Percentiles rank a stretch among this genome's conserved stretches.
Conservation (phyloP, 2,888 invertebrate species). For the Schizotus pectinicornis region DNA sequence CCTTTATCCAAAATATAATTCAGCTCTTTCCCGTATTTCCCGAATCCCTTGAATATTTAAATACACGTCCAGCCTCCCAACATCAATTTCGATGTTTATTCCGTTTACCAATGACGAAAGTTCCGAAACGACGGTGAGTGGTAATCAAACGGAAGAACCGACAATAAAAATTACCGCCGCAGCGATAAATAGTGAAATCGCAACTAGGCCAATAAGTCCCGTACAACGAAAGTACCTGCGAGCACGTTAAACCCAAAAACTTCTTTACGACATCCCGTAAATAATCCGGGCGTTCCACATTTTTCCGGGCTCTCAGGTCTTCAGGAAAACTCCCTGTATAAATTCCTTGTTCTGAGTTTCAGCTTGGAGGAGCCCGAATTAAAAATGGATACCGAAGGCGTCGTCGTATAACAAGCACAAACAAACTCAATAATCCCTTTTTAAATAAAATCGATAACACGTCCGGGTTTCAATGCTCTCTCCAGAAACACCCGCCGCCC, state of each 20-base stretch:
- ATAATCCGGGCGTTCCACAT: neutral
- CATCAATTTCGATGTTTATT: too few species aligned
- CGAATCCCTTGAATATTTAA: too few species aligned
- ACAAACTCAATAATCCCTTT: neutral
- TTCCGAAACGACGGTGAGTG: too few species aligned
- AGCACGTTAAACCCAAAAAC: neutral
- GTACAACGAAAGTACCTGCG: neutral
- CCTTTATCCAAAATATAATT: too few species aligned
- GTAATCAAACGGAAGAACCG: too few species aligned
- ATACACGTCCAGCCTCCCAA: too few species aligned
- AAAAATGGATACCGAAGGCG: too few species aligned
- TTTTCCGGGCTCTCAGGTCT: neutral
- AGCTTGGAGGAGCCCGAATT: too few species aligned
- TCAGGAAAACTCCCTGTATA: neutral
- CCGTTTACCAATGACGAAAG: too few species aligned
- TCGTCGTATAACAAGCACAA: too few species aligned
- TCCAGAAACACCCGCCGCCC: slow-evolving; percentile 8
- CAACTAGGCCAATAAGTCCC: neutral
- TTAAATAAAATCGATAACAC: neutral
- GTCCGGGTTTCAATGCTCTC: neutral
- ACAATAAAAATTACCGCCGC: neutral
- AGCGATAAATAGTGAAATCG: slow-evolving; percentile 1
- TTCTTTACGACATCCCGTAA: neutral
- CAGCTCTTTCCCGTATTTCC: too few species aligned
- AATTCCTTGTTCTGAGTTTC: too few species aligned